Percentiles rank a stretch among this genome's conserved stretches.
Conservation (phyloP, 2,797 vertebrate species). For the Pogoniulus pusillus region DNA sequence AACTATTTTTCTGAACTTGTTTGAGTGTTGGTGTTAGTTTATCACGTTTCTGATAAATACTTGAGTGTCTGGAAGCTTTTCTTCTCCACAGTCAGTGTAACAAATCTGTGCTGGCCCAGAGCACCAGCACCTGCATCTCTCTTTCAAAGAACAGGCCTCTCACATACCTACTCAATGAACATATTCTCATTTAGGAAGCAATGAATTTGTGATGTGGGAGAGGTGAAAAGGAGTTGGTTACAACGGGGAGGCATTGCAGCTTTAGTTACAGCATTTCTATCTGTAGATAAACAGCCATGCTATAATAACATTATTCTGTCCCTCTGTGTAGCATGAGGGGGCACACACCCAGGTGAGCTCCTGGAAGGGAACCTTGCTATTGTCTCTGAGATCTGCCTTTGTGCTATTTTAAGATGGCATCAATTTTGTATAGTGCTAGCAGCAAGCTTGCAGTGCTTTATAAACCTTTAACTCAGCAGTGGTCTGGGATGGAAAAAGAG, state of each 20-base stretch:
- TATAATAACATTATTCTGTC: background rate
- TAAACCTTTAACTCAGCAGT: conserved; percentile 40
- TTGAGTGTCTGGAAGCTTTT: background rate
- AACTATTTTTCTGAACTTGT: background rate
- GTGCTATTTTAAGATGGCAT: conserved; percentile 32
- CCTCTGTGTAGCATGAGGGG: background rate
- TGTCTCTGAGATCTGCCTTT: conserved; percentile 21
- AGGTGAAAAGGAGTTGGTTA: background rate
- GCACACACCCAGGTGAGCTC: background rate
- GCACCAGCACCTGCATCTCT: background rate
- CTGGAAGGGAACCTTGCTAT: background rate
- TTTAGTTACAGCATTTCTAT: background rate
- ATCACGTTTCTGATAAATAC: background rate
- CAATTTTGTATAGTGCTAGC: background rate
- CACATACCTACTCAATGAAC: background rate
- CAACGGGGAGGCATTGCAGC: background rate
- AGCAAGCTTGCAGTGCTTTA: conserved; percentile 22
- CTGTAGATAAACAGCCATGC: background rate
- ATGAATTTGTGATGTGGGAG: background rate
- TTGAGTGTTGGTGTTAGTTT: background rate
- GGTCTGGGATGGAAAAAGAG: background rate
- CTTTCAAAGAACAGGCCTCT: background rate
- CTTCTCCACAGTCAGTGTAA: background rate
- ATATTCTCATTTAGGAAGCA: background rate
- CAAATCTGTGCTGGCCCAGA: background rate